Evolutionary conservation across 2,113 vertebrate genomes (phyloP).

Genomic region (Dipodomys spectabilis): DNA sequence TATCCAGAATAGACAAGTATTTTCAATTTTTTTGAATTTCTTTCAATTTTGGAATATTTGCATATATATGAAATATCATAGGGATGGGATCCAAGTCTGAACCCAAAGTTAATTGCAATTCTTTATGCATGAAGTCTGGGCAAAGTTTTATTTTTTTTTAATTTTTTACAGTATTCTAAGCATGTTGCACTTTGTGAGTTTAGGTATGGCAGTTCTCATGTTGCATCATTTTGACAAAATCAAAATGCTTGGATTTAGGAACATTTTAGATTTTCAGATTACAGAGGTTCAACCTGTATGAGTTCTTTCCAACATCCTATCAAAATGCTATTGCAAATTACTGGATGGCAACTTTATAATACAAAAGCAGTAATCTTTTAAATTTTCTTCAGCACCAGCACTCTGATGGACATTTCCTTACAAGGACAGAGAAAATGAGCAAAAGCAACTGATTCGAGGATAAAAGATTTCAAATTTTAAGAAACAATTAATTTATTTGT

Average conservation of each 20-base stretch:
- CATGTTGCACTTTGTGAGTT: too few species aligned
- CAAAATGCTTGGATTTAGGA: neutral
- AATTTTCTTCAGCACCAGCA: neutral
- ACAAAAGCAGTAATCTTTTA: neutral
- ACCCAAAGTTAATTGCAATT: neutral
- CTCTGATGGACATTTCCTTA: neutral
- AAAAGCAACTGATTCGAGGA: conserved; percentile 58
- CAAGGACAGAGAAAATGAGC: neutral
- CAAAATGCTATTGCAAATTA: conserved; percentile 24
- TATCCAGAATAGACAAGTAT: neutral
- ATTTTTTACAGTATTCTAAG: too few species aligned
- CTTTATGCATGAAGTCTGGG: neutral
- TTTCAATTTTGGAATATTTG: neutral
- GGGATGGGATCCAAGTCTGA: neutral
- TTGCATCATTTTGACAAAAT: neutral
- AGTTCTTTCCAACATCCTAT: neutral
- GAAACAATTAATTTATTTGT: conserved; percentile 81
- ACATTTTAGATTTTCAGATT: neutral
- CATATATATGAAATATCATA: neutral
- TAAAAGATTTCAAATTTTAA: conserved; percentile 74
- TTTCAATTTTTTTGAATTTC: neutral
- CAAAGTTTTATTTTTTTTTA: too few species aligned
- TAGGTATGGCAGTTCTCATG: too few species aligned
- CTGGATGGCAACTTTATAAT: neutral
- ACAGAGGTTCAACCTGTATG: neutral